Evolutionary conservation across 1,140 invertebrate genomes (phyloP).

Genomic region (Reticulitermes speratus): DNA sequence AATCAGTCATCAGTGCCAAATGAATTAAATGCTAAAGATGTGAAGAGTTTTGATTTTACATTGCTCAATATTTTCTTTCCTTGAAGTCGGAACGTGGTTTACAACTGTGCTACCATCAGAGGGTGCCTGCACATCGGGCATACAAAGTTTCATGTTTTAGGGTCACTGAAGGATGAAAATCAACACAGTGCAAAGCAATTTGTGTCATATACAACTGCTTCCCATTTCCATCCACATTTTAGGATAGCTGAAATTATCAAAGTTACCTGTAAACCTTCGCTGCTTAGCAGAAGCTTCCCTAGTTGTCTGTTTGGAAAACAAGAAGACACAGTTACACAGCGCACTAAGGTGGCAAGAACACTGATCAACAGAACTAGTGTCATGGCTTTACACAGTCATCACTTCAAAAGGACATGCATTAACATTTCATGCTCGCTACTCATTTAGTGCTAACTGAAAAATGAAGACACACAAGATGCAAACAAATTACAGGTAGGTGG

Average conservation of each 20-base stretch:
- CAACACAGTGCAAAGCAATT: no score
- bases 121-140: no score
- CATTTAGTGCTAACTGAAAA: not conserved
- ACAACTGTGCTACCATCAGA: no score
- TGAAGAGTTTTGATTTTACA: no score
- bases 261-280: constrained; percentile 49
- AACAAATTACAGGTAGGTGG: constrained; percentile 14
- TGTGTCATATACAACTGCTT: not conserved
- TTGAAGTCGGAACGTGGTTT: no score
- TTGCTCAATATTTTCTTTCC: no score
- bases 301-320: constrained; percentile 50
- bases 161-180: no score
- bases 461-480: not conserved
- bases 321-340: constrained; percentile 40
- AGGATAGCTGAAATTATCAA: not conserved
- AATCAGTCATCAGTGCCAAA: no score
- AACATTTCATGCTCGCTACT: not conserved
- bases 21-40: no score
- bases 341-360: constrained; percentile 42
- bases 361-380: not conserved
- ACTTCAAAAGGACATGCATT: not conserved
- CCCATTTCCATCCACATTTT: not conserved
- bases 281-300: constrained; percentile 49
- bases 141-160: no score
- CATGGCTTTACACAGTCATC: not conserved